Evolutionary conservation across 2,113 vertebrate genomes (phyloP), one percentile per base, ranked within the genome.

Genomic region (Leptobrachium leishanense): DNA sequence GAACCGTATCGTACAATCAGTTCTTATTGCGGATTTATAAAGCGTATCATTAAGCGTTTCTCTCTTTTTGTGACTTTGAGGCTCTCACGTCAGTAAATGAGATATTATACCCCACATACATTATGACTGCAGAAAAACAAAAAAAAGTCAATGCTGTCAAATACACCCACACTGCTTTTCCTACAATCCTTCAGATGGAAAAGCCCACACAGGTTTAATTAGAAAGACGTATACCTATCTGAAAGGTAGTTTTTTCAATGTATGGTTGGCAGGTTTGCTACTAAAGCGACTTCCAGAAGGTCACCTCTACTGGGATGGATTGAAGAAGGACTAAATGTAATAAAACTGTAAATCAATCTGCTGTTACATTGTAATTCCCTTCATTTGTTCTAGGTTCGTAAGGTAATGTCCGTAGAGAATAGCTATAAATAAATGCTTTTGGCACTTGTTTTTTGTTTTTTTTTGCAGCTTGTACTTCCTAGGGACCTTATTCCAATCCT

Each of bases 91-190:
- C 62, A 66, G 44, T 40, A 54, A 66, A 75, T 53, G 6, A 39
- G 5, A 66, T 6, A 62, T 59, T 59, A 75, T 54, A 65, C 46
- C 64, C 62, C 31, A 66, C 63, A 65, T 12, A 75, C 31, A 40
- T 43, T 53, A 43, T 65, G 42, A 64, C 10, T 62, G 20, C 42
- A 65, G 64, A 65, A 75, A 75, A 62, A 20, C 73, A 50, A 66
- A 75, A 31, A 31, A 74, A 53, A 53, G 63, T 53, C 46, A 66
- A 75, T 75, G 62, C 39, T 64, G 63, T 75, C 62, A 75, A 53
- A 66, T 66, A 42, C 74, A 59, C 55, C 55, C 55, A 59, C 55
- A 59, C 4, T 59, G 3, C 11, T 54, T 8, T 15, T 15, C 11
- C 55, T 13, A 4, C 55, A 12, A 12, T 13, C 55, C 6, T 59